Conservation (phyloP, 2,797 vertebrate species). For the Macroramphosus scolopax region DNA sequence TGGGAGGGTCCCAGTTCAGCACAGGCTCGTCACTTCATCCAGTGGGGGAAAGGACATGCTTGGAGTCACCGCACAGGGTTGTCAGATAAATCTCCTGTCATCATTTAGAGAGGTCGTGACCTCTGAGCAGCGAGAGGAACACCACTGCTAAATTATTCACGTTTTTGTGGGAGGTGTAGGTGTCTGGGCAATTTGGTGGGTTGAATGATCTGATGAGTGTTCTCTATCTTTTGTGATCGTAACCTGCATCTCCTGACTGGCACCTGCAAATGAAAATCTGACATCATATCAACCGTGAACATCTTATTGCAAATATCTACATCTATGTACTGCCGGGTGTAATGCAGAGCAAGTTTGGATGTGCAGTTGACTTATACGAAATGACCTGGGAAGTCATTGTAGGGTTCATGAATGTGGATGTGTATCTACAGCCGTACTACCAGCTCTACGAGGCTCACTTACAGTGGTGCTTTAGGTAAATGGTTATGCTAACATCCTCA, state of each 20-base stretch:
- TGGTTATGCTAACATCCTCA: no score
- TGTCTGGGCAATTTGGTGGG: constrained; percentile 23
- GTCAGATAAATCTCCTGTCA: constrained; percentile 46
- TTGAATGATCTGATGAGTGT: constrained; percentile 30
- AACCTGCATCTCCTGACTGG: constrained; percentile 22
- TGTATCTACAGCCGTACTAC: no score
- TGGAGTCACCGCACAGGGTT: constrained; percentile 20
- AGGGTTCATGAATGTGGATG: not conserved
- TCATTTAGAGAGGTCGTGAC: constrained; percentile 47
- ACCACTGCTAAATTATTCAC: constrained; percentile 53
- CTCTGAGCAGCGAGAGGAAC: constrained; percentile 28
- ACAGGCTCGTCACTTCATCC: constrained; percentile 16
- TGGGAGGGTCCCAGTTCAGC: constrained; percentile 12
- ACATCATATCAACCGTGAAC: constrained; percentile 36
- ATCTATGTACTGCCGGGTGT: constrained; percentile 16
- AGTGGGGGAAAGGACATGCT: constrained; percentile 10
- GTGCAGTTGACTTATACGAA: constrained; percentile 37
- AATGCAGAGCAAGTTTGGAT: constrained; percentile 17
- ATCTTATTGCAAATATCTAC: constrained; percentile 50
- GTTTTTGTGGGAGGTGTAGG: constrained; percentile 6
- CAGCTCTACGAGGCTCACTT: no score
- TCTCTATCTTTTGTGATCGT: constrained; percentile 35
- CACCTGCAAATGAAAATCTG: constrained; percentile 36
- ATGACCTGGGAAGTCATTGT: constrained; percentile 34
- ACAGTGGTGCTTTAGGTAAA: no score